A percentile compares a stretch with the other conserved stretches of the same genome.
Evolutionary conservation across 2,797 vertebrate genomes (phyloP).

Genomic region (Thaleichthys pacificus): DNA sequence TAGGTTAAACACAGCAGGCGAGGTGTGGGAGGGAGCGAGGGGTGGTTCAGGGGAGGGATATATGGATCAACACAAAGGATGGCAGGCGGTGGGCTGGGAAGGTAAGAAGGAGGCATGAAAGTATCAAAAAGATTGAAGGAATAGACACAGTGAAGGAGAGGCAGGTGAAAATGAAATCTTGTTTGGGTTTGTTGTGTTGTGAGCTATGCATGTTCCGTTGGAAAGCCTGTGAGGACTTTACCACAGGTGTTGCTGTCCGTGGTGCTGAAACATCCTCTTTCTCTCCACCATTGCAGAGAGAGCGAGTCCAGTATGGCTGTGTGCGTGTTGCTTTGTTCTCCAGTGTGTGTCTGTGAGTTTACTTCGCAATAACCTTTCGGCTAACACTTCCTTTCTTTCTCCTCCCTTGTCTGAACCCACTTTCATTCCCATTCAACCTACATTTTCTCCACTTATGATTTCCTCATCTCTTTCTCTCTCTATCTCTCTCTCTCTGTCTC

Average conservation of each 20-base stretch:
- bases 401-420: conserved; percentile 40
- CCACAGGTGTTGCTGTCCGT: neutral
- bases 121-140: conserved; percentile 15
- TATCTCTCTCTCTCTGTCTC: neutral
- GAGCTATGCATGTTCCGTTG: neutral
- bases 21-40: neutral
- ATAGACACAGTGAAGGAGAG: neutral
- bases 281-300: neutral
- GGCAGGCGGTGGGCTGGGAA: neutral
- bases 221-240: neutral
- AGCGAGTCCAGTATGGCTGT: neutral
- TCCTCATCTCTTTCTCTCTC: conserved; percentile 14
- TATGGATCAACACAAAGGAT: neutral
- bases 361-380: conserved; percentile 41
- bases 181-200: neutral
- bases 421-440: conserved; percentile 32
- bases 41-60: neutral
- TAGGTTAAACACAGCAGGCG: conserved; percentile 47
- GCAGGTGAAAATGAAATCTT: neutral
- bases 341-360: conserved; percentile 28
- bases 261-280: neutral
- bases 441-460: conserved; percentile 12
- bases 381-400: conserved; percentile 45
- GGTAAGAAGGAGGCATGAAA: conserved; percentile 20
- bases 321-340: neutral